Percentiles rank a stretch among this genome's conserved stretches.
phyloP scores from a whole-genome alignment of 2,113 vertebrate genomes.

The Cynopterus brachyotis region DNA sequence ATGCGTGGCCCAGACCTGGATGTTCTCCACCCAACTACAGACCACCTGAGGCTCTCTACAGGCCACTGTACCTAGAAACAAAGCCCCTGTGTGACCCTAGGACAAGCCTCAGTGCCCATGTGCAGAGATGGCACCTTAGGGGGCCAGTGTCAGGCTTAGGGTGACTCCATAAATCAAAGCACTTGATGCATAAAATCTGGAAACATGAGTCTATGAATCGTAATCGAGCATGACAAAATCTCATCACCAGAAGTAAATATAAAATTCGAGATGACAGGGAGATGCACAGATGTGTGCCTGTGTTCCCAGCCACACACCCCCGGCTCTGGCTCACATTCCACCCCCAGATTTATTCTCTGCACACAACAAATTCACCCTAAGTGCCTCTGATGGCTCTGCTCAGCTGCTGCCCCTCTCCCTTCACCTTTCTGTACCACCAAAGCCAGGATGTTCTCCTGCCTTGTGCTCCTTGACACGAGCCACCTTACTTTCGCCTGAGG shows the following conservation, averaged over 20 bases:
- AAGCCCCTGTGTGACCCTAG: slow-evolving; percentile 68
- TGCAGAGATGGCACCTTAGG: slow-evolving; percentile 69
- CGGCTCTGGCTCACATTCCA: slow-evolving; percentile 12
- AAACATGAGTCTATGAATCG: slow-evolving; percentile 85
- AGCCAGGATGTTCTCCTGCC: not conserved
- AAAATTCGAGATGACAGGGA: slow-evolving; percentile 80
- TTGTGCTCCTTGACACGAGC: not conserved
- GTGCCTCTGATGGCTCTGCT: slow-evolving; percentile 65
- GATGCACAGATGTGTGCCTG: slow-evolving; percentile 24
- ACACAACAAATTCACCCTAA: slow-evolving; percentile 71
- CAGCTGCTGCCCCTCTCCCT: not conserved
- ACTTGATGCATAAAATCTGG: slow-evolving; percentile 83
- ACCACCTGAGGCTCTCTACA: not conserved
- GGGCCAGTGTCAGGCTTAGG: slow-evolving; percentile 53
- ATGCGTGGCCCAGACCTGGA: not conserved
- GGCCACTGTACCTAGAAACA: slow-evolving; percentile 76
- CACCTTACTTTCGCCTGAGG: not conserved
- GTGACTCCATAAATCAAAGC: slow-evolving; percentile 82
- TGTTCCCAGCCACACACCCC: not conserved
- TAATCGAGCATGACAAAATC: slow-evolving; percentile 85
- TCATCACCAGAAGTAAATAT: slow-evolving; percentile 89
- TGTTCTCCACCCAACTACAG: not conserved
- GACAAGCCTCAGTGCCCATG: slow-evolving; percentile 75
- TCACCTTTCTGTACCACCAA: not conserved
- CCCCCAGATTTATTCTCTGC: slow-evolving; percentile 70